Evolutionary conservation across 53 echinoderm and acorn worm genomes (phyloP), one percentile per base, ranked within the genome.

Genomic region (Antedon mediterranea): DNA sequence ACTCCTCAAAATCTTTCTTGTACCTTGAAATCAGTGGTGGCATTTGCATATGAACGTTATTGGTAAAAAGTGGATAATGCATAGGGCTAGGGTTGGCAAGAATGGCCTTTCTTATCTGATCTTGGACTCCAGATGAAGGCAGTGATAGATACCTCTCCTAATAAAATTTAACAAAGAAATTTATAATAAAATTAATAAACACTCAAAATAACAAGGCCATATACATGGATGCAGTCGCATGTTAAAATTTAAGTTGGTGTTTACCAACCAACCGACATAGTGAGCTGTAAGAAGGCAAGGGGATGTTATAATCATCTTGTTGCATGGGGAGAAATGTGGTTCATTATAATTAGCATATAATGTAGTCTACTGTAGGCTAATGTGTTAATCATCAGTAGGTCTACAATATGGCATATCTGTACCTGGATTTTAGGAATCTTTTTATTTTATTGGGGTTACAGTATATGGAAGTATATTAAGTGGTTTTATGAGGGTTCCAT

Each of bases 1-100:
- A 74, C 43, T 98, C 87, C 26, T 81, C 73, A 43, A 93, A 98
- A 15, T 98, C 98, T 31, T 73, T 85, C 44, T 82, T 71, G 79
- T 98, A 98, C 4, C 98, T 81, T 3, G 78, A 74, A 32, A 73
- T 20, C 14, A 31, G 0, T 44, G 31, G 11, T 57, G 78, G 32
- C 78, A 73, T 31, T 26, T 27, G 11, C 73, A 44, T 6, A 3
- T 6, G 20, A 18, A 57, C 9, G 57, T 57, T 8, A 57, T 57
- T 57, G 3, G 23, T 3, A 26, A 57, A 18, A 11, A 23, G 23
- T 18, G 7, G 57, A 26, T 15, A 18, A 11, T 15, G 23, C 57
- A 57, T 23, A 3, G 57, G 37, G 37, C 37, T 37, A 37, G 4
- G 20, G 57, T 57, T 57, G 11, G 2, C 23, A 8, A 78, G 32